Base-by-base conservation (phyloP, 2,797 vertebrate species). In the Okamejei kenojei region DNA sequence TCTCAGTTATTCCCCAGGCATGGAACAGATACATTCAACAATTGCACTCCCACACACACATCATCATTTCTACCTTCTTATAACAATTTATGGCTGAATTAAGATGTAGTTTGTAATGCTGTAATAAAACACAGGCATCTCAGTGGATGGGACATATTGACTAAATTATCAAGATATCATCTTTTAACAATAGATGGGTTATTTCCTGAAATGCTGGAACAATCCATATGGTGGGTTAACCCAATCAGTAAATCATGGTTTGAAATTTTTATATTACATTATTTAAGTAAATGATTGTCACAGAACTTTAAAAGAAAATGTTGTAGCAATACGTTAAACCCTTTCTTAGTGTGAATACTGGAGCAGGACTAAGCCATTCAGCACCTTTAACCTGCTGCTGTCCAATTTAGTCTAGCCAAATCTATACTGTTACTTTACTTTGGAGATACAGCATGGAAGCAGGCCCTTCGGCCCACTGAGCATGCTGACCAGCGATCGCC, bases 151-250 rank as follows among this genome's bases (percentile, higher is more conserved):
- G 84, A 88, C 84, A 88, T 88, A 35, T 63, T 88, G 84, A 88
- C 63, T 88, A 35, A 88, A 88, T 88, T 88, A 68, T 35, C 61
- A 21, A 88, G 84, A 88, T 88, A 65, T 35, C 63, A 88, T 88
- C 84, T 68, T 88, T 35, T 88, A 68, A 88, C 63, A 88, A 68
- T 65, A 88, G 84, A 88, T 35, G n/a, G 84, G 84, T 7, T 88
- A 88, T 88, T 88, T 88, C 84, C 84, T 88, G 84, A 35, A 88
- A 32, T 68, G 63, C 61, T 88, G 65, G 63, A 68, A 88, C 65
- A 88, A 88, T 88, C 61, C 84, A 88, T 88, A 88, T 88, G 61
- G 84, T 63, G 63, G n/a, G 65, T 88, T 88, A 88, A 88, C 84
- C 61, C 61, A 88, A 88, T 88, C 84, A 88, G 7, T 63, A 68